These are phyloP conservation scores for Rhagologus leucostigma DNA, from an alignment of 2,113 vertebrate species.

Conservation along the genomic window DNA sequence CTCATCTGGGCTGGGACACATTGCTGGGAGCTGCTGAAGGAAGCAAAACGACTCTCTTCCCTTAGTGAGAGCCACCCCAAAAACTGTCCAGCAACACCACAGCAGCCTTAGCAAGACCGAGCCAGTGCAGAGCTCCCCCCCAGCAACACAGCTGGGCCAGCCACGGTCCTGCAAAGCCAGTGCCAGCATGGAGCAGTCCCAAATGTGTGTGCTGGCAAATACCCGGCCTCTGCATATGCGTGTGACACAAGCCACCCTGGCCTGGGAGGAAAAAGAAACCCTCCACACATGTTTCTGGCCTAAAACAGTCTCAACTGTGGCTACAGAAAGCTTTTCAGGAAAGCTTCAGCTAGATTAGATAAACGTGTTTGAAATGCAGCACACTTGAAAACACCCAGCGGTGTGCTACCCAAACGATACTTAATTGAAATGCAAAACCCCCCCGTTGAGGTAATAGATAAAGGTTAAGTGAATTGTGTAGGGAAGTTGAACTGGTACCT, in stretches of 20 bases:
- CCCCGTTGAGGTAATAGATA: not conserved
- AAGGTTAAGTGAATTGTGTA: not conserved
- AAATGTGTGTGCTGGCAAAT: not conserved
- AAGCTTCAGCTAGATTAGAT: not conserved
- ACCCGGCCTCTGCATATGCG: accelerated
- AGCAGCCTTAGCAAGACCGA: not conserved
- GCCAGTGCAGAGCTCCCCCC: not conserved
- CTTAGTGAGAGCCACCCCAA: not conserved
- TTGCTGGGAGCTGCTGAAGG: not conserved
- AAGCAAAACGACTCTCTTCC: not conserved
- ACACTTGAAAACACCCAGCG: not conserved
- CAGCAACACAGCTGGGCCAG: not conserved
- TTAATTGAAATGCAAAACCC: not conserved
- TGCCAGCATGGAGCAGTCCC: not conserved
- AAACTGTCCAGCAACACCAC: not conserved
- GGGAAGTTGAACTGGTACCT: not conserved
- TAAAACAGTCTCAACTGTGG: not conserved
- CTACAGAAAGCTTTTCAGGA: not conserved
- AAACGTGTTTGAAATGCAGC: not conserved
- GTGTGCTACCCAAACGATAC: not conserved
- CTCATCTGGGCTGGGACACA: not conserved
- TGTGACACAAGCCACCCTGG: not conserved
- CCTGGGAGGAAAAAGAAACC: not conserved
- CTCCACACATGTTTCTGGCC: not conserved
- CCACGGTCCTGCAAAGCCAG: not conserved